A percentile compares a stretch with the other conserved stretches of the same genome.
Conservation (phyloP, 2,888 invertebrate genomes). For the Harpagoxenus sublaevis region DNA sequence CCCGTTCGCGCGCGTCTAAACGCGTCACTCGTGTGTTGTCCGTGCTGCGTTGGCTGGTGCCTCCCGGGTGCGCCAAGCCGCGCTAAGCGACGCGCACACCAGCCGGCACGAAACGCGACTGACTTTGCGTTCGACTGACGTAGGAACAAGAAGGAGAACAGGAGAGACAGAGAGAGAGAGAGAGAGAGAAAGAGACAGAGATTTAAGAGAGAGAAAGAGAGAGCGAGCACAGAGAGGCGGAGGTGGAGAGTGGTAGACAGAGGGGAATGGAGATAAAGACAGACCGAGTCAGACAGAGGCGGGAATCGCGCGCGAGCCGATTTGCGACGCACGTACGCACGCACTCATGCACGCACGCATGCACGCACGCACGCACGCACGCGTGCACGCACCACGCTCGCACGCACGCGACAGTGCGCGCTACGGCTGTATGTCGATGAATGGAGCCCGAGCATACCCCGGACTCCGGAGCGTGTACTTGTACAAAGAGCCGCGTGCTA, state of each 20-base stretch:
- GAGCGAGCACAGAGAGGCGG: background rate
- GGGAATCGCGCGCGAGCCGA: constrained; percentile 41
- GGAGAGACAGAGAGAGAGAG: constrained; percentile 1
- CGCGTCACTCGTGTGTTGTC: constrained; percentile 26
- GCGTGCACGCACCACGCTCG: constrained; percentile 16
- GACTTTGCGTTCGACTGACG: constrained; percentile 63
- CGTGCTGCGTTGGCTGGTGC: constrained; percentile 1
- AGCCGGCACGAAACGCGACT: constrained; percentile 72
- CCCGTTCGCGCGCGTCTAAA: constrained; percentile 8
- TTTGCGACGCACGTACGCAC: constrained; percentile 33
- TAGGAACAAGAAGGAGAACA: constrained; percentile 49
- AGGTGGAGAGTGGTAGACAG: constrained; percentile 26
- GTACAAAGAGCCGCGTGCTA: constrained; percentile 48
- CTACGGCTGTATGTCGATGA: constrained; percentile 44
- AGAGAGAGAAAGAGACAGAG: background rate
- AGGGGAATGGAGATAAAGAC: constrained; percentile 34
- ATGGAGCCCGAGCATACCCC: constrained; percentile 47
- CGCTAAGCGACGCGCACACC: constrained; percentile 64
- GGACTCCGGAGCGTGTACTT: constrained; percentile 42
- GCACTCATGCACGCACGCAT: constrained; percentile 12
- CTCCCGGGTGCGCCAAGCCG: constrained; percentile 38
- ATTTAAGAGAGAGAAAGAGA: constrained; percentile 8
- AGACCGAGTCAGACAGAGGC: constrained; percentile 29
- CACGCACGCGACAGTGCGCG: constrained; percentile 55
- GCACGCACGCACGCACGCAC: constrained; percentile 10